Evolutionary conservation across 2,888 invertebrate genomes (phyloP), one percentile per base, ranked within the genome.

Genomic region (Tenthredo livida): DNA sequence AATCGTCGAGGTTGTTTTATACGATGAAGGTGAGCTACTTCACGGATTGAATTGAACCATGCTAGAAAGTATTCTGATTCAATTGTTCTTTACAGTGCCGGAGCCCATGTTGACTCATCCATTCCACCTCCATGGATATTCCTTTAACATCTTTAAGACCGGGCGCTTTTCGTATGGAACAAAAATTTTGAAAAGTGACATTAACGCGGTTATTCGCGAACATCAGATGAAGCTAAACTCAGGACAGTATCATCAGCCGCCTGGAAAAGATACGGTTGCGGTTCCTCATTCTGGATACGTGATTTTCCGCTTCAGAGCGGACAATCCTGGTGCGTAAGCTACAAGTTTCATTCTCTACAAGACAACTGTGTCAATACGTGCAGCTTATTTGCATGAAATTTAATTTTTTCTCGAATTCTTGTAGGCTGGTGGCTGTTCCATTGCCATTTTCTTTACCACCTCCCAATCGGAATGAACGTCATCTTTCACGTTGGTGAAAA

Each of bases 221-320:
- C 97, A 97, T 92, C 95, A 97, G 90, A 95, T 97, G 92, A 97
- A 97, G 92, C 94, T 97, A 87, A 94, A 97, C 86, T 95, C 96
- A 93, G 95, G 97, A 93, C 96, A 97, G 91, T 97, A 97, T 91
- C 96, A 96, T 93, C 94, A 96, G 85, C 97, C 98, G 25, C 97
- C 97, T 3, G 95, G 95, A 85, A 98, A 98, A 94, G 98, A 98
- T 92, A 97, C 98, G 12, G 96, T 98, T 88, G 97, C 97, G 61
- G 97, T 98, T 73, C 98, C 98, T 85, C 97, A 98, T 93, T 97
- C 97, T 90, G 98, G 98, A 87, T 98, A 97, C 94, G 97, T 97
- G 84, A 96, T 98, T 87, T 94, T 98, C 86, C 95, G 98, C 92
- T 97, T 98, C 94, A 95, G 97, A 92, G 98, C 98, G 87, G 96